Evolutionary conservation across 2,888 invertebrate species (phyloP).

Genomic region (Perithous albicinctus): DNA sequence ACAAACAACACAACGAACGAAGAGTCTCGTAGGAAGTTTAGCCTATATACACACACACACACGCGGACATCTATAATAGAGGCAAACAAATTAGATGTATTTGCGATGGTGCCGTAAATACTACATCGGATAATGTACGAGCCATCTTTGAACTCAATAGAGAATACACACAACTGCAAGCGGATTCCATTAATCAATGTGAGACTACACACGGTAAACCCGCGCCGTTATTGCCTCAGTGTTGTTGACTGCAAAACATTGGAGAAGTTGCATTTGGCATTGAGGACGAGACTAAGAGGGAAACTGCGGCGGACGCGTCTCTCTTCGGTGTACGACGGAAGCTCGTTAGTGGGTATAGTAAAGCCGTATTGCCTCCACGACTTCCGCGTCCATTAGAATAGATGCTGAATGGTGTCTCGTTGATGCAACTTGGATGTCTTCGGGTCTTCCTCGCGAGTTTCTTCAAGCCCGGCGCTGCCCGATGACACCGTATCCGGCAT

Average conservation of each 20-base stretch:
- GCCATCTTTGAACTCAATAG: constrained; percentile 13
- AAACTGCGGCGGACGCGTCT: constrained; percentile 41
- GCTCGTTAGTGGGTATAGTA: constrained; percentile 69
- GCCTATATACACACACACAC: constrained; percentile 2
- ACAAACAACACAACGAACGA: background rate
- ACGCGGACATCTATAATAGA: constrained; percentile 10
- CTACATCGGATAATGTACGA: constrained; percentile 8
- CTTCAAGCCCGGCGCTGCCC: background rate
- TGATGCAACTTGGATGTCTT: background rate
- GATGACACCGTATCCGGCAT: constrained; percentile 46
- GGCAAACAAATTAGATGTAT: constrained; percentile 55
- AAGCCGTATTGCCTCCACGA: constrained; percentile 57
- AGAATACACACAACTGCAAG: constrained; percentile 6
- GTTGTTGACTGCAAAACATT: constrained; percentile 1
- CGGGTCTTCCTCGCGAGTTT: constrained; percentile 4
- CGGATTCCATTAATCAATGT: constrained; percentile 60
- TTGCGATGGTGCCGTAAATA: constrained; percentile 19
- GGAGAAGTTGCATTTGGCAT: constrained; percentile 53
- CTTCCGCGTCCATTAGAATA: constrained; percentile 79
- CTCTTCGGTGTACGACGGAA: constrained; percentile 62
- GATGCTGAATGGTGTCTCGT: constrained; percentile 57
- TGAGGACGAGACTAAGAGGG: constrained; percentile 35
- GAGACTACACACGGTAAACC: constrained; percentile 12
- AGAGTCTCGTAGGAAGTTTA: background rate
- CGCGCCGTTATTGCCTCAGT: background rate